These are phyloP conservation scores for Fratercula arctica DNA, from an alignment of 2,797 vertebrate species.

Conservation along the genomic window DNA sequence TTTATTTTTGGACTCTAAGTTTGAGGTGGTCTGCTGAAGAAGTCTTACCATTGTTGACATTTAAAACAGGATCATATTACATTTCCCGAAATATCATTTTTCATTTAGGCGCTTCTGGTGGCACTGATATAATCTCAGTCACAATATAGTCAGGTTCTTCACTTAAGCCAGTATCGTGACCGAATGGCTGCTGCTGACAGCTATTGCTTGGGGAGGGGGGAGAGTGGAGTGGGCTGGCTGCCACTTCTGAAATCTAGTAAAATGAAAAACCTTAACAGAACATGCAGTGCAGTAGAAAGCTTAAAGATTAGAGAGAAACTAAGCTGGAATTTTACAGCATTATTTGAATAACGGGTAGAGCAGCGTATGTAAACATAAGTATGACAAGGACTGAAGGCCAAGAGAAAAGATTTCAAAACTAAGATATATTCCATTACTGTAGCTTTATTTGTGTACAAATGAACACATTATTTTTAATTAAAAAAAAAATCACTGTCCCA, in stretches of 20 bases:
- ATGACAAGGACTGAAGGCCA: background rate
- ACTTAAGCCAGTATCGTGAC: background rate
- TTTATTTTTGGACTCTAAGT: background rate
- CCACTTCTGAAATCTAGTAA: background rate
- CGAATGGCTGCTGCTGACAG: background rate
- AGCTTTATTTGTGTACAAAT: background rate
- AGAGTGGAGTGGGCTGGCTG: background rate
- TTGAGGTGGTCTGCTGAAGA: background rate
- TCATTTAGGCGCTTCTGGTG: background rate
- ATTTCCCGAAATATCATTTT: background rate
- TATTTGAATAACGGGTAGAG: background rate
- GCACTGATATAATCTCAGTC: background rate
- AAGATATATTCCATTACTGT: background rate
- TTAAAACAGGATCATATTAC: background rate
- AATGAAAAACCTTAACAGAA: background rate
- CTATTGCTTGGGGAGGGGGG: background rate
- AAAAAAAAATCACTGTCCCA: background rate
- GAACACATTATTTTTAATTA: background rate
- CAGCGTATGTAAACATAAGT: background rate
- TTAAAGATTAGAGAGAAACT: background rate
- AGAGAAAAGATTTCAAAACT: background rate
- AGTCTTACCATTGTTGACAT: background rate
- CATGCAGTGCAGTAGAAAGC: background rate
- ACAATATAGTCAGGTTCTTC: background rate
- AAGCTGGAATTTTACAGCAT: background rate